These are phyloP conservation scores for Encarsia formosa DNA, from an alignment of 2,888 invertebrate genomes.

Conservation along the genomic window DNA sequence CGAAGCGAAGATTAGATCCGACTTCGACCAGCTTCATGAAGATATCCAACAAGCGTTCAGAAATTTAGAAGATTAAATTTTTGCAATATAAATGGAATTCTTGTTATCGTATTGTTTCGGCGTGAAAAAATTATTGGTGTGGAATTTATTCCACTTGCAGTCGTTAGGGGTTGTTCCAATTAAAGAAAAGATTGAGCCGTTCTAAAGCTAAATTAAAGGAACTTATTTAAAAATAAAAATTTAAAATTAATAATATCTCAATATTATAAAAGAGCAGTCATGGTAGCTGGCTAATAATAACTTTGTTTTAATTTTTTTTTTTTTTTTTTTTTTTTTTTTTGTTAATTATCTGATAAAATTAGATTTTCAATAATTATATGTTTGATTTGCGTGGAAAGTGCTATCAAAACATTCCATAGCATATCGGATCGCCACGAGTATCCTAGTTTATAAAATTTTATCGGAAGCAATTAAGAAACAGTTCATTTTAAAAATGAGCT, in stretches of 20 bases:
- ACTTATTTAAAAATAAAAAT: conserved; percentile 9
- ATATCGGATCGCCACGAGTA: conserved; percentile 19
- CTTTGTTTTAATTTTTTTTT: no score
- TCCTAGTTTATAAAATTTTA: conserved; percentile 25
- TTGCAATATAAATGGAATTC: conserved; percentile 26
- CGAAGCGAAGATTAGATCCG: conserved; percentile 93
- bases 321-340: conserved; percentile 16
- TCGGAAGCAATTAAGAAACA: conserved; percentile 19
- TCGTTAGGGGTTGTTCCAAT: conserved; percentile 35
- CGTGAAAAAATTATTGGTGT: conserved; percentile 20
- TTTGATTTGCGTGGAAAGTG: conserved; percentile 25
- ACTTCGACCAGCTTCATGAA: conserved; percentile 95
- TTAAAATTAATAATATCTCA: conserved; percentile 8
- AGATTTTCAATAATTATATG: conserved; percentile 11
- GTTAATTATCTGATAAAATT: conserved; percentile 21
- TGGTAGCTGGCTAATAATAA: conserved; percentile 17
- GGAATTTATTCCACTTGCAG: conserved; percentile 34
- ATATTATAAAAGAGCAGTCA: conserved; percentile 22
- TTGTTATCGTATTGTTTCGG: conserved; percentile 32
- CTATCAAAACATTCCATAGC: conserved; percentile 28
- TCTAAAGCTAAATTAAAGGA: conserved; percentile 17
- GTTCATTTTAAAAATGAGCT: background rate
- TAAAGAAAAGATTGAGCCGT: conserved; percentile 23
- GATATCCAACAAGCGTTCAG: conserved; percentile 97
- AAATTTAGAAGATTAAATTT: conserved; percentile 90